Evolutionary conservation across 2,113 vertebrate genomes (phyloP), one percentile per base, ranked within the genome.

Genomic region (Tringa solitaria): DNA sequence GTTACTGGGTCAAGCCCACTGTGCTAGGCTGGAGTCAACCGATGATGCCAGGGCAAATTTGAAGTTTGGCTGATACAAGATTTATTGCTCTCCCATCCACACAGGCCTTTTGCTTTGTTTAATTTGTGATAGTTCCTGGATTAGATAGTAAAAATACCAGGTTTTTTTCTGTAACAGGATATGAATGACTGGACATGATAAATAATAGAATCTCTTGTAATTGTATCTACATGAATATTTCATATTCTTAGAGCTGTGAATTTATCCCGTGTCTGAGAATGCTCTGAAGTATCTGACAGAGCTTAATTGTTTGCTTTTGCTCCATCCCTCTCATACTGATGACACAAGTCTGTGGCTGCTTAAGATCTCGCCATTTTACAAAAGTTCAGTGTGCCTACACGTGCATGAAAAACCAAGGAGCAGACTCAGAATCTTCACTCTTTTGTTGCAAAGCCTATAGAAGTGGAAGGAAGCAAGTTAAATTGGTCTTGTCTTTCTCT

Each of bases 211-310:
- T 50, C 30, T 60, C 60, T 77, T 59, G 33, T 87, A 92, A 91
- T 89, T 78, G 69, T 67, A n/a, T 41, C 69, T 48, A 69, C 78
- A 95, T 95, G 30, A 95, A 93, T 95, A 76, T 96, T 95, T 95
- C 74, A 95, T 85, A 33, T 30, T 75, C 61, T 69, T 87, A 45
- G 43, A 84, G 53, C 65, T 53, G 35, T 92, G 70, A 79, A 80
- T 92, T 90, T 63, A 61, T 90, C 35, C 11, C 16, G 6, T 39
- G 57, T 24, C 41, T 50, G 39, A 93, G 63, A 69, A 91, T 53
- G 13, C 41, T 85, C 54, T 88, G 51, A 89, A 87, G 39, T 54
- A 48, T 75, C 65, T 68, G 48, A 43, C 56, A 82, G 60, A 84
- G 37, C 12, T 56, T 84, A 84, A 50, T 72, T 74, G 46, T 73